Conservation (phyloP, 1,140 invertebrate genomes). For the Temnothorax nylanderi region DNA sequence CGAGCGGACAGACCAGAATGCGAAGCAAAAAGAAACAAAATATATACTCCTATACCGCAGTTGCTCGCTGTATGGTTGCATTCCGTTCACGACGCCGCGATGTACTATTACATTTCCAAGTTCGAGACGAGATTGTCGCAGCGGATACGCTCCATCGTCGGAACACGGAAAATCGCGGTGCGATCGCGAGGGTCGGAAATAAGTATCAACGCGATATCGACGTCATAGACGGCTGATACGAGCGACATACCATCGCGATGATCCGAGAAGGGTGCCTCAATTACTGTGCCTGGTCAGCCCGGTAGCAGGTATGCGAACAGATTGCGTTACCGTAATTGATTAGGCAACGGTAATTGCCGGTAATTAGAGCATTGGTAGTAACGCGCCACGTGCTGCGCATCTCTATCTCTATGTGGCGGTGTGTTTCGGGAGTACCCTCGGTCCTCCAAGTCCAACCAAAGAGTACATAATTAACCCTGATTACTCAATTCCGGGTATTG, state of each 20-base stretch:
- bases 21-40: slow-evolving; percentile 21
- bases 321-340: slow-evolving; percentile 82
- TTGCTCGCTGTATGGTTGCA: slow-evolving; percentile 31
- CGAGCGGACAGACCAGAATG: slow-evolving; percentile 12
- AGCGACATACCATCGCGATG: slow-evolving; percentile 50
- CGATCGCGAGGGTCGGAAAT: slow-evolving; percentile 38
- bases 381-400: slow-evolving; percentile 60
- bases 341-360: slow-evolving; percentile 80
- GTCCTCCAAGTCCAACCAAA: slow-evolving; percentile 52
- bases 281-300: slow-evolving; percentile 73
- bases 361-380: slow-evolving; percentile 78
- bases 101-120: slow-evolving; percentile 45
- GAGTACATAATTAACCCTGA: slow-evolving; percentile 64
- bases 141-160: slow-evolving; percentile 34
- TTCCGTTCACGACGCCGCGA: slow-evolving; percentile 27
- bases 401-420: slow-evolving; percentile 38
- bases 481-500: slow-evolving; percentile 51
- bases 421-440: slow-evolving; percentile 25
- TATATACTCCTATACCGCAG: background rate
- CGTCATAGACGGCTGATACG: slow-evolving; percentile 14
- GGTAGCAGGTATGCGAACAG: slow-evolving; percentile 76
- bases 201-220: slow-evolving; percentile 17
- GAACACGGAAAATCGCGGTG: background rate
- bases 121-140: slow-evolving; percentile 42
- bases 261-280: slow-evolving; percentile 68